Conservation (phyloP, 2,797 vertebrate genomes). For the Fratercula arctica region DNA sequence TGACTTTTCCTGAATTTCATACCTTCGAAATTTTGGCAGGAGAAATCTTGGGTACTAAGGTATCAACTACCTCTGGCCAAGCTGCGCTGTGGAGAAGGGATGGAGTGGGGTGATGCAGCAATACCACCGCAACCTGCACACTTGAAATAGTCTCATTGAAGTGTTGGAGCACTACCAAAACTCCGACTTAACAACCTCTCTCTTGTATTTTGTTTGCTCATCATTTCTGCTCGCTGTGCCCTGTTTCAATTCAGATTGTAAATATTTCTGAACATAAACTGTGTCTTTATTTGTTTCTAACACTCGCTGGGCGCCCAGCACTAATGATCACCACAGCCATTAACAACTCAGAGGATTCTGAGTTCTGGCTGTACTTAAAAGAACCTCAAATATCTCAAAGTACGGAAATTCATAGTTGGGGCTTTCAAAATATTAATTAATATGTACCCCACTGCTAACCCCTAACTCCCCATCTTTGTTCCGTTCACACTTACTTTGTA, state of each 20-base stretch:
- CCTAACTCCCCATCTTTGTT: not conserved
- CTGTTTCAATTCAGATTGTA: not conserved
- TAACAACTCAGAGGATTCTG: not conserved
- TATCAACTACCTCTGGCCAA: not conserved
- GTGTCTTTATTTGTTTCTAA: not conserved
- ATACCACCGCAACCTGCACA: not conserved
- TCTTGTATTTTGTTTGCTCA: not conserved
- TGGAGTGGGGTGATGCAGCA: not conserved
- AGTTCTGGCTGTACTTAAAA: conserved; percentile 35
- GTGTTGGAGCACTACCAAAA: not conserved
- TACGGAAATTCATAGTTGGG: not conserved
- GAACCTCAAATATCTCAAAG: not conserved
- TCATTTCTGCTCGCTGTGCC: not conserved
- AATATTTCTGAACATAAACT: not conserved
- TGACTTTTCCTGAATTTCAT: not conserved
- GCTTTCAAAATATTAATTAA: conserved; percentile 38
- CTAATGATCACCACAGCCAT: conserved; percentile 32
- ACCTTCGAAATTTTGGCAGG: not conserved
- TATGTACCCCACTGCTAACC: not conserved
- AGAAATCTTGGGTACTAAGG: not conserved
- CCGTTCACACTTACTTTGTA: not conserved
- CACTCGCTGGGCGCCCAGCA: not conserved
- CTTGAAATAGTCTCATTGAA: not conserved
- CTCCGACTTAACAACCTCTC: not conserved
- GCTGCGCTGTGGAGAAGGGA: not conserved